Evolutionary conservation across 2,113 vertebrate genomes (phyloP), one percentile per base, ranked within the genome.

Genomic region (Pseudolaguvia tuberculata): DNA sequence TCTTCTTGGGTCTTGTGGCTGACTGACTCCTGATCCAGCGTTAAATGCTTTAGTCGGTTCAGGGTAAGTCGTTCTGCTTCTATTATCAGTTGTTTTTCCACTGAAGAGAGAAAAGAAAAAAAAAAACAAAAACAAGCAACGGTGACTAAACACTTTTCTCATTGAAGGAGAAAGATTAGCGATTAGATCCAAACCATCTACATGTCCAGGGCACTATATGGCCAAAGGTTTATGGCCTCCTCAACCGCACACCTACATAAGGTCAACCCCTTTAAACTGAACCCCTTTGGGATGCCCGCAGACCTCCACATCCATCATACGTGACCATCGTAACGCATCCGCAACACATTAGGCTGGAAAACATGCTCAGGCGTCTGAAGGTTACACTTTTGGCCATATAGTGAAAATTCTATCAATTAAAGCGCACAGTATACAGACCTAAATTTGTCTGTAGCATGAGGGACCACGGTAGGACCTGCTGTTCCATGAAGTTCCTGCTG

Each of bases 401-500:
- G 4, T 6, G 39, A 42, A 42, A 42, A 42, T 7, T 12, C 21
- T 1, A 58, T 5, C 0, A 14, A 11, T 4, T 66, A 9, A 25
- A 66, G 7, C 4, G 0, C 18, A 29, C 10, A 11, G 27, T 35
- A 56, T 45, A 21, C 29, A 42, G 81, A 94, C 93, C 90, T 91
- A 85, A 75, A 68, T 72, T 83, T 91, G 29, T 68, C 85, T 23
- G 57, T 58, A 15, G 81, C 78, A 69, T 86, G 86, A 83, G 85
- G 85, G 8, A 88, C 89, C 67, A 78, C 59, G 7, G 39, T 42
- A 23, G 82, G 58, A 20, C 80, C 82, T 47, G 88, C 88, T 61
- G 91, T 92, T 29, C 91, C 87, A 29, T 89, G 84, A 58, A 91
- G 87, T 84, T 89, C 90, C 79, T 94, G 91, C 80, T 91, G 87